A percentile compares a stretch with the other conserved stretches of the same genome.
Evolutionary conservation across 2,797 vertebrate genomes (phyloP).

Genomic region (Poecilia velifera): DNA sequence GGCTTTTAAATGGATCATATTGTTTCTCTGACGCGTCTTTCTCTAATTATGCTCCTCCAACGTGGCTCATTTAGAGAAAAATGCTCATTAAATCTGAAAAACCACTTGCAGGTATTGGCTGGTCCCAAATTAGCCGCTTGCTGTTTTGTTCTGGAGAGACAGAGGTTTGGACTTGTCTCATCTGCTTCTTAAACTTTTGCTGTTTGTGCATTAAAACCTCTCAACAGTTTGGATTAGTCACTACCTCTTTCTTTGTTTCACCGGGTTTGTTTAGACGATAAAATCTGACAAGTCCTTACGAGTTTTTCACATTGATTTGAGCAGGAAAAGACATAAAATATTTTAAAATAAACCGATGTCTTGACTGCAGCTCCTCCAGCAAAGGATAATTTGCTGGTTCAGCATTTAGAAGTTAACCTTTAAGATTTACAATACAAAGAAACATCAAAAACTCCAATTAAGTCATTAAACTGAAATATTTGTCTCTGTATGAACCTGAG

Average conservation of each 20-base stretch:
- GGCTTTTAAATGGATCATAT: constrained; percentile 18
- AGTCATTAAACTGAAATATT: background rate
- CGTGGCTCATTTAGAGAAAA: background rate
- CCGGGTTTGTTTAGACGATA: constrained; percentile 20
- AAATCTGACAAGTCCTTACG: constrained; percentile 25
- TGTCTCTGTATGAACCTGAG: background rate
- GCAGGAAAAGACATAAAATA: background rate
- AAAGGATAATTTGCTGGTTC: background rate
- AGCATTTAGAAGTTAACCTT: background rate
- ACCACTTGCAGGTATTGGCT: background rate
- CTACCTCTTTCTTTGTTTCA: constrained; percentile 11
- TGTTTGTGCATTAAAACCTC: background rate
- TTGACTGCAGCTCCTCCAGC: background rate
- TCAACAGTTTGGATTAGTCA: background rate
- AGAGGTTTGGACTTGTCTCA: background rate
- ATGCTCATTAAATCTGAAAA: constrained; percentile 6
- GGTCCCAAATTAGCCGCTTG: background rate
- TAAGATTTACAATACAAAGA: background rate
- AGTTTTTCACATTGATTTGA: constrained; percentile 1
- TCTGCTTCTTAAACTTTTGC: constrained; percentile 3
- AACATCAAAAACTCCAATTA: background rate
- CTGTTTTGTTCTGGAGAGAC: background rate
- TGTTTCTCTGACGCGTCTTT: constrained; percentile 2
- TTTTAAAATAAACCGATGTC: background rate
- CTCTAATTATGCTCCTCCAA: constrained; percentile 3